Conservation (phyloP, 2,113 vertebrate genomes). For the Struthio camelus region DNA sequence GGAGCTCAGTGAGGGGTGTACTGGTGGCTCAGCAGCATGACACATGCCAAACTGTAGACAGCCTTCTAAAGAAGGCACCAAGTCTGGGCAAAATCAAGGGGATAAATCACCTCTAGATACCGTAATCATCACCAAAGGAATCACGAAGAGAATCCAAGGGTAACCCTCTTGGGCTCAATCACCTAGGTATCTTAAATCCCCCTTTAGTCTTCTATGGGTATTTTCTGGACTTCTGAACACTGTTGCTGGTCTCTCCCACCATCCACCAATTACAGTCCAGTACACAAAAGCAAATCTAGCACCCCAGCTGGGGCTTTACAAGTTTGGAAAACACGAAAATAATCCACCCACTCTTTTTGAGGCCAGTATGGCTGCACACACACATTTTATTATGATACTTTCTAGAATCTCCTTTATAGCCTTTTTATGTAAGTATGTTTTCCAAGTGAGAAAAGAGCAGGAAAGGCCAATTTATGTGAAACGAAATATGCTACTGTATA, state of each 20-base stretch:
- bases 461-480: background rate
- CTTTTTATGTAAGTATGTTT: background rate
- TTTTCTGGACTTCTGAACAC: background rate
- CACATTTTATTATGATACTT: background rate
- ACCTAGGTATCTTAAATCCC: fast-evolving
- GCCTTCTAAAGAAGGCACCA: background rate
- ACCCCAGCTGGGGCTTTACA: background rate
- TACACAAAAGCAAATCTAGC: background rate
- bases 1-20: background rate
- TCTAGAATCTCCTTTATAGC: background rate
- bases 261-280: background rate
- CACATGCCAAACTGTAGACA: background rate
- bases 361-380: background rate
- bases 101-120: background rate
- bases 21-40: background rate
- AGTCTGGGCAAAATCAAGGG: background rate
- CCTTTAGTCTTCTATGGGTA: too few species aligned
- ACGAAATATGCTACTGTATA: background rate
- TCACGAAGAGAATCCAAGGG: fast-evolving
- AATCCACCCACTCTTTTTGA: background rate
- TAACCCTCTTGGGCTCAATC: background rate
- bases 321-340: background rate
- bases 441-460: background rate
- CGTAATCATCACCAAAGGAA: background rate
- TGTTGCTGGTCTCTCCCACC: background rate